Percentiles rank a stretch among this genome's conserved stretches.
Evolutionary conservation across 2,888 invertebrate genomes (phyloP).

Genomic region (Troglohyphantes excavatus): DNA sequence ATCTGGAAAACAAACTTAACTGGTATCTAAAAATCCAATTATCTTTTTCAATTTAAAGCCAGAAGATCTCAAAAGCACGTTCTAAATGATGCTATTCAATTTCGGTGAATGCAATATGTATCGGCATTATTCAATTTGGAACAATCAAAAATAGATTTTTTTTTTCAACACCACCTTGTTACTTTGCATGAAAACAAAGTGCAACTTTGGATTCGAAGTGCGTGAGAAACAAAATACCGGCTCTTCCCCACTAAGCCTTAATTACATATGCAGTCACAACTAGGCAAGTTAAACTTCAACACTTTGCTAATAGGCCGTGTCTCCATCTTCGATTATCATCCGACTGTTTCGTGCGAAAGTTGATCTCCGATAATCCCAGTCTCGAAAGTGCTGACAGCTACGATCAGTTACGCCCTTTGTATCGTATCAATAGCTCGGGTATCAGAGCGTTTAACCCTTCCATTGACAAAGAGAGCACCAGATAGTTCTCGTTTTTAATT

Average conservation of each 20-base stretch:
- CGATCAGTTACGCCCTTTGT: neutral
- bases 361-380: neutral
- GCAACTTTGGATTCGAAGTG: neutral
- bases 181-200: neutral
- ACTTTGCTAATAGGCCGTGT: neutral
- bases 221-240: neutral
- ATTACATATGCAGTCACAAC: neutral
- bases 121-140: too few species aligned
- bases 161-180: too few species aligned
- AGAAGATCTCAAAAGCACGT: too few species aligned
- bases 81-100: too few species aligned
- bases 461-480: too few species aligned
- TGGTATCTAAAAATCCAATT: too few species aligned
- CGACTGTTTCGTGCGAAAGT: neutral
- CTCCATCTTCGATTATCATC: constrained; percentile 5
- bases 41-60: too few species aligned
- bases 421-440: neutral
- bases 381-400: neutral
- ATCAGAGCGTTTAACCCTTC: neutral
- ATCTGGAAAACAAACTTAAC: too few species aligned
- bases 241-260: neutral
- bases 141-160: too few species aligned
- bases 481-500: too few species aligned
- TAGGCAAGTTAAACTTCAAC: neutral
- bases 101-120: too few species aligned